Base-by-base conservation (phyloP, 2,797 vertebrate genomes). In the Coilia nasus region DNA sequence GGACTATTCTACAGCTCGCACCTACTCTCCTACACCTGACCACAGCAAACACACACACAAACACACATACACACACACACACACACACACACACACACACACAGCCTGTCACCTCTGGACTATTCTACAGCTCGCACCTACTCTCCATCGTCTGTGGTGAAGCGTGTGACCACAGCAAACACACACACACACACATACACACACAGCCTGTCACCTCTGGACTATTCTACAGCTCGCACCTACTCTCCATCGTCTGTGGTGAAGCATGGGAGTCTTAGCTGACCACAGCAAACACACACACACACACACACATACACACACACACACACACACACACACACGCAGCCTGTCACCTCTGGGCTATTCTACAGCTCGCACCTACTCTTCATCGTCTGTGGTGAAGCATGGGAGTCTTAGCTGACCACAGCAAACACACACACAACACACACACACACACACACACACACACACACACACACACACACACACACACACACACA, bases 401-500 rank as follows among this genome's bases (percentile, higher is more conserved):
- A 41, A 17, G 31, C 31, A 41, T 41, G 23, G 31, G 10, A 41
- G 67, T 75, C 31, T 75, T 75, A 75, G 31, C 67, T 17, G 67
- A 41, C 46, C 46, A 47, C 46, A 10, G 3, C 46, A 47, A 3
- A 47, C 46, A 47, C 46, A 10, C 46, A 47, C 46, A 47, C 46
- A 47, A 47, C 46, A 47, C 46, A 47, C 46, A 47, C 46, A 47
- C 23, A 78, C 47, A 50, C 60, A 59, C n/a, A 83, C 71, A 81
- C 47, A 83, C 46, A 86, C 23, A 84, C 50, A 59, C 25, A 84
- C 56, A 56, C 60, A 81, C 82, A 80, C 28, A 82, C 82, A 84
- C 83, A 82, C 62, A 64, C 82, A 83, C 85, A 89, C 85, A 89
- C 85, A 81, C 84, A 64, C n/a, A 44, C 28, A 28, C 46, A 14